Evolutionary conservation across 1,140 invertebrate species (phyloP), one percentile per base, ranked within the genome.

Genomic region (Brachionus plicatilis): DNA sequence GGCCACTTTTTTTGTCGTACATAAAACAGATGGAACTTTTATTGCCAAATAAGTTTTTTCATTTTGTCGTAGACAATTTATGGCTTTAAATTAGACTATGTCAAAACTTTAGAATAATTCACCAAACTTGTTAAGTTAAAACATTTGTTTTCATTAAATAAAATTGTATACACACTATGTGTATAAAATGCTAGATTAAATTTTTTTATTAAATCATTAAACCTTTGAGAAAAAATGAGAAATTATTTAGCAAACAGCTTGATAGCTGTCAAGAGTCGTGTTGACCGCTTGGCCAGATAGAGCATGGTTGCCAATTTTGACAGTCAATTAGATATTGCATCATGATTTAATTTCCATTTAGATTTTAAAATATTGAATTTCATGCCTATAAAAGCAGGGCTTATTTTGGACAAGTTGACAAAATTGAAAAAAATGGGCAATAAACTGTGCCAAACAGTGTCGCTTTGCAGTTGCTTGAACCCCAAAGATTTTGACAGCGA

Each of bases 341-440:
- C 1, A 20, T 72, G 9, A 17, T 72, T 72, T 43, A 20, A 20
- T 72, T 72, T 17, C 41, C 41, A 43, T 72, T 72, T 72, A 72
- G 68, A 72, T 33, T 68, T 68, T 33, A 68, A 68, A 68, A 1
- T n/a, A 68, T 72, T n/a, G 37, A 72, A 72, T 72, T 43, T 17
- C 33, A 72, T 72, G 68, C 12, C 9, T 43, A 72, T 72, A 41
- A 41, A 72, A 41, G 1, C 68, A 2, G 8, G 14, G 17, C 33
- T 20, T 41, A 41, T 17, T 43, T 41, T 41, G n/a, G 11, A 72
- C 3, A 43, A 43, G n/a, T 20, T 20, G 3, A 72, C 3, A 20
- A 20, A 5, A 24, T 43, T 41, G 37, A 72, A 72, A 76, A 76
- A 27, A 29, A 76, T 76, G 72, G 72, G 72, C 17, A 76, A 76